phyloP scores from a whole-genome alignment of 2,888 invertebrate genomes.

The Scaeva pyrastri region DNA sequence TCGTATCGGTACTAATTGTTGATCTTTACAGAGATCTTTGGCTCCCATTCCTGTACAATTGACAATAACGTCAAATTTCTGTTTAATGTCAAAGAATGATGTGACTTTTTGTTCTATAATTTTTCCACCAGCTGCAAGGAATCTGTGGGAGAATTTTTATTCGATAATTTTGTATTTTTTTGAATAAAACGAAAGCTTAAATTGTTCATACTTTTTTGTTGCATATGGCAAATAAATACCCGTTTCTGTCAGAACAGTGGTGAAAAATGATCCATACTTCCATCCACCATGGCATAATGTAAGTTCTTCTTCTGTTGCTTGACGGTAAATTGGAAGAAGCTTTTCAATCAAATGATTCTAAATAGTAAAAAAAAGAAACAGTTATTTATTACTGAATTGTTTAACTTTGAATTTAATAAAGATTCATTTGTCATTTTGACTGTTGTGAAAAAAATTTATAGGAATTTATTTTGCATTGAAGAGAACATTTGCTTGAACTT shows the following conservation, averaged over 20 bases:
- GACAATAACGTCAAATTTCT: slow-evolving; percentile 88
- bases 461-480: too few relatives aligned
- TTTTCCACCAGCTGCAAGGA: slow-evolving; percentile 87
- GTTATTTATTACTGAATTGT: too few relatives aligned
- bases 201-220: slow-evolving; percentile 85
- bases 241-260: slow-evolving; percentile 91
- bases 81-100: slow-evolving; percentile 86
- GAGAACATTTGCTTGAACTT: too few relatives aligned
- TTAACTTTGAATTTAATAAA: too few relatives aligned
- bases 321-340: slow-evolving; percentile 90
- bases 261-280: slow-evolving; percentile 93
- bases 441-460: too few relatives aligned
- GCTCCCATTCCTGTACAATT: slow-evolving; percentile 96
- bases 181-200: slow-evolving; percentile 50
- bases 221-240: slow-evolving; percentile 92
- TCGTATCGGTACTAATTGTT: slow-evolving; percentile 90
- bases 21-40: slow-evolving; percentile 89
- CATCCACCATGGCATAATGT: slow-evolving; percentile 89
- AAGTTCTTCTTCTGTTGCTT: slow-evolving; percentile 90
- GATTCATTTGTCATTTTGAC: too few relatives aligned
- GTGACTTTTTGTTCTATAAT: slow-evolving; percentile 86
- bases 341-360: slow-evolving; percentile 92
- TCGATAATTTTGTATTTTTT: background rate
- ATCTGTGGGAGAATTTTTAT: slow-evolving; percentile 83
- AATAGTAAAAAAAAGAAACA: slow-evolving; percentile 67